These are phyloP conservation scores for Entomobrya multifasciata DNA, from an alignment of 2,888 invertebrate species.

Conservation along the genomic window DNA sequence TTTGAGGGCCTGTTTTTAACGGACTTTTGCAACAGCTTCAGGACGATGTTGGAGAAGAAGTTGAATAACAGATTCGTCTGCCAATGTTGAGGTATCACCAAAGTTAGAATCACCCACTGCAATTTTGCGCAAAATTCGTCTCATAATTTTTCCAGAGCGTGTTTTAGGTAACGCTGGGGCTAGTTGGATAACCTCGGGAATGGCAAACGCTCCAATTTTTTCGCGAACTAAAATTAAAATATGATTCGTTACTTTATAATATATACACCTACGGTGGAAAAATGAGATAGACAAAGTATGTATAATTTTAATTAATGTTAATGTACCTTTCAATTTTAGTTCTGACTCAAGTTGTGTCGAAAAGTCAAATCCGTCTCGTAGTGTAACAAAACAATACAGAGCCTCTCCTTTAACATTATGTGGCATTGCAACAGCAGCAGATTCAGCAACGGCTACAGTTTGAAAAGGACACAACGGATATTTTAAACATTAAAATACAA, in stretches of 20 bases:
- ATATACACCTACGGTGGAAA: background rate
- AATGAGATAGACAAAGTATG: no score
- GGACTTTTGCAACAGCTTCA: conserved; percentile 50
- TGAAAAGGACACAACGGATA: no score
- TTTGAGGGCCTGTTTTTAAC: conserved; percentile 6
- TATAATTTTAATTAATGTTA: background rate
- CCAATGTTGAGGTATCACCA: conserved; percentile 84
- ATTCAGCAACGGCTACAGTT: conserved; percentile 83
- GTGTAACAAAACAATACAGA: conserved; percentile 82
- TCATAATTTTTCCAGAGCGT: conserved; percentile 83
- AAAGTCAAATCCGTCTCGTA: conserved; percentile 83
- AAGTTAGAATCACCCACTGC: conserved; percentile 81
- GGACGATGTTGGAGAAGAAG: conserved; percentile 86
- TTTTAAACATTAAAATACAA: no score
- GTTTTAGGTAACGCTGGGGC: conserved; percentile 88
- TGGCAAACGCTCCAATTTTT: conserved; percentile 97
- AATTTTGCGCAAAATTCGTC: conserved; percentile 82
- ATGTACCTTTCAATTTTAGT: conserved; percentile 85
- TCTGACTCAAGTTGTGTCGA: conserved; percentile 87
- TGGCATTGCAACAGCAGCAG: conserved; percentile 83
- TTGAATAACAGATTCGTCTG: conserved; percentile 84
- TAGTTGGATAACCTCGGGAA: conserved; percentile 96
- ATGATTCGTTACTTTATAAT: background rate
- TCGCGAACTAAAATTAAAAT: conserved; percentile 86
- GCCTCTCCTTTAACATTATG: conserved; percentile 83